Percentiles rank a stretch among this genome's conserved stretches.
These are phyloP conservation scores for Heliconius ismenius DNA, from an alignment of 2,888 invertebrate genomes.

Conservation along the genomic window DNA sequence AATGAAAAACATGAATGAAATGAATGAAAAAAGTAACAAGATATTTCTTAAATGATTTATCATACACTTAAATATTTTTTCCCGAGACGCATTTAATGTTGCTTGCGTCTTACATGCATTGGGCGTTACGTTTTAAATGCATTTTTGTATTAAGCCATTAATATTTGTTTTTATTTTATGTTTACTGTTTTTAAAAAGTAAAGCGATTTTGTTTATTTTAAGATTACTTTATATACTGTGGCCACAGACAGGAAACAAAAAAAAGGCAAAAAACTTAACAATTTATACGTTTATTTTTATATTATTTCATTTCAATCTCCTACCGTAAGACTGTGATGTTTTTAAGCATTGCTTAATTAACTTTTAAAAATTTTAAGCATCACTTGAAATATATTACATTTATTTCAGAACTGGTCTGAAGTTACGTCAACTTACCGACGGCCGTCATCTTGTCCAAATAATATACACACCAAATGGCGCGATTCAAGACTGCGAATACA, in stretches of 20 bases:
- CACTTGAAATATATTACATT: slow-evolving; percentile 39
- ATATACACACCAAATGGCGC: slow-evolving; percentile 84
- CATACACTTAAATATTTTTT: slow-evolving; percentile 2
- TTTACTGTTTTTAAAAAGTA: not conserved
- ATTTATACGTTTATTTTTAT: no score
- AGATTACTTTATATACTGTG: not conserved
- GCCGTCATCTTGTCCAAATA: slow-evolving; percentile 85
- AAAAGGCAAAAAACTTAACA: no score
- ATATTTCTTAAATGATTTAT: slow-evolving; percentile 15
- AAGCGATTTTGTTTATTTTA: not conserved
- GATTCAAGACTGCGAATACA: slow-evolving; percentile 86
- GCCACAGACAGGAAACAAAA: not conserved
- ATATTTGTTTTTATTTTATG: not conserved
- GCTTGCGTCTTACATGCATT: not conserved
- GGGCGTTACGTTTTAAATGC: slow-evolving; percentile 20
- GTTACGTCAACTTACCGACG: slow-evolving; percentile 86
- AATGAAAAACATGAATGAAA: not conserved
- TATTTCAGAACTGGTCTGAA: slow-evolving; percentile 80
- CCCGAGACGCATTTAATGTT: slow-evolving; percentile 3
- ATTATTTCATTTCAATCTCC: no score
- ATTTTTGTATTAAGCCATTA: slow-evolving; percentile 11
- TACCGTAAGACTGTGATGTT: no score
- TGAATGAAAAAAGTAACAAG: not conserved
- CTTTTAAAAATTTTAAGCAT: no score
- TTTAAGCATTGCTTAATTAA: no score